Base-by-base conservation (phyloP, 2,797 vertebrate genomes). In the Rhynchonycteris naso region DNA sequence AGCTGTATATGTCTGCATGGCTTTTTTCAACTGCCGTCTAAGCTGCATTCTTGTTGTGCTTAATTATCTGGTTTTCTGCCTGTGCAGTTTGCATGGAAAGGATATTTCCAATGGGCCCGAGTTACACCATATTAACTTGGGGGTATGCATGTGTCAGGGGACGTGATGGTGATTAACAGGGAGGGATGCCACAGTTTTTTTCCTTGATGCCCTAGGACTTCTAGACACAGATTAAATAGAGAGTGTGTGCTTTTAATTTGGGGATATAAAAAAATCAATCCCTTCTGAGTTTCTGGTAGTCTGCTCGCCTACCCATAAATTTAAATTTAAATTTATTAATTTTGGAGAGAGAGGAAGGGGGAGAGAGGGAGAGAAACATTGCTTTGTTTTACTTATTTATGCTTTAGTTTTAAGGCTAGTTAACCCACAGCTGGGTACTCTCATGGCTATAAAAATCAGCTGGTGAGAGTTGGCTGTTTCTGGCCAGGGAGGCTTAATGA, bases 1-100 rank as follows among this genome's bases (percentile, higher is more conserved):
- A 66, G 30, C 74, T 72, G 72, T 66, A 9, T 84, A 33, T 78
- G 26, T 75, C 50, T 78, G 33, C 56, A 80, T 52, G 63, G 22
- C 81, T 92, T 89, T 88, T 50, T 56, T 72, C 68, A 61, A 33
- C 13, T 66, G 61, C 47, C 56, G 56, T 58, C 50, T 71, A 76
- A 50, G 26, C 65, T 63, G 72, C 82, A 13, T 43, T 79, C 65
- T 79, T 28, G 35, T 56, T 87, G 22, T 43, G 22, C 56, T 84
- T 69, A 22, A 50, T 47, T 69, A 69, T 71, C 68, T 56, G 82
- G 71, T 92, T 91, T 80, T 95, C 80, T 87, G 74, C 18, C 33
- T 90, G 28, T 76, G n/a, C 59, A 81, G 43, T 86, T 95, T 54
- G 22, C 38, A 8, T 90, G 68, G 86, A 50, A 88, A 80, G 19